Evolutionary conservation across 1,140 invertebrate species (phyloP), one percentile per base, ranked within the genome.

Genomic region (Rhopalosiphum padi): DNA sequence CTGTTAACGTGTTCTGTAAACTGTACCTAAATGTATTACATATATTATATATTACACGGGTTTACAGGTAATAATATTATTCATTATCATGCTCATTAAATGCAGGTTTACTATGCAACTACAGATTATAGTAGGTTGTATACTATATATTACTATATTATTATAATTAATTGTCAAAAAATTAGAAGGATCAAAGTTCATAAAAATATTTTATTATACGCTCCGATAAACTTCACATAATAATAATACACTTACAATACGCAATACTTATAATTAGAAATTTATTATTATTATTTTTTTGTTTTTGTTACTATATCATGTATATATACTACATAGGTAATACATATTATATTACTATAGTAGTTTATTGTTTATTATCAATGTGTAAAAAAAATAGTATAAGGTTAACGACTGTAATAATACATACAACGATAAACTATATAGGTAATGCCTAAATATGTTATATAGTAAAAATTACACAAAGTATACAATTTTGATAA

Each of bases 141-240:
- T 77, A n/a, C 30, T 60, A 60, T 60, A 60, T 60, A 60, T 60
- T 60, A 60, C 82, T 41, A 43, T 85, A 41, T 43, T 85, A 41
- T 43, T 41, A 88, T 88, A 48, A 48, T 87, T 88, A 88, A 53
- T 88, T 53, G 46, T 88, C 87, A n/a, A 51, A 88, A 53, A 88
- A 51, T 88, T 53, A 88, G 1, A 51, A 88, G 48, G 87, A 51
- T 88, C 87, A 51, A 51, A 51, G 87, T 88, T 88, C 87, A 88
- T 23, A n/a, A 87, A n/a, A 48, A 48, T 41, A 41, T 43, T 85
- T 86, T 46, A 86, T n/a, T 77, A n/a, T 77, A 35, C 4, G 30
- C 30, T 77, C 30, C 60, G 60, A 77, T 77, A 77, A 77, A 77
- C 60, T 77, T 77, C 60, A n/a, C 60, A 68, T 68, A 68, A 68